Percentiles rank a stretch among this genome's conserved stretches.
These are phyloP conservation scores for Heliconius ethilla DNA, from an alignment of 2,888 invertebrate species.

Conservation along the genomic window DNA sequence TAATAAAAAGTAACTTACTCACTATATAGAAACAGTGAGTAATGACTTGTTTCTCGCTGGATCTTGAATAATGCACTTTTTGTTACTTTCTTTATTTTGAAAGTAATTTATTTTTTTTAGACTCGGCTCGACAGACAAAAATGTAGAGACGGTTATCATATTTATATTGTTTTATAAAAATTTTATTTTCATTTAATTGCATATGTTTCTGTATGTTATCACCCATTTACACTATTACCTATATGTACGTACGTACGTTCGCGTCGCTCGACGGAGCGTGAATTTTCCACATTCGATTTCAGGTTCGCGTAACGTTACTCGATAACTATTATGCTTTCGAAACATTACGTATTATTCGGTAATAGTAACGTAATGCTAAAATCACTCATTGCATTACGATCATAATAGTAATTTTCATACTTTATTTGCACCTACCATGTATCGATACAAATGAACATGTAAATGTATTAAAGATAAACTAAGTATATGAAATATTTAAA, in stretches of 20 bases:
- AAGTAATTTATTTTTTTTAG: slow-evolving; percentile 59
- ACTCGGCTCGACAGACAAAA: background rate
- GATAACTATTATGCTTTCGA: slow-evolving; percentile 77
- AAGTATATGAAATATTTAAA: slow-evolving; percentile 42
- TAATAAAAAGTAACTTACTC: slow-evolving; percentile 11
- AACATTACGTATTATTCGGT: slow-evolving; percentile 78
- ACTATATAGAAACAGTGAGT: slow-evolving; percentile 20
- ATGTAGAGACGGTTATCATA: background rate
- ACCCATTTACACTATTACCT: slow-evolving; percentile 4
- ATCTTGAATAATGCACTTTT: slow-evolving; percentile 66
- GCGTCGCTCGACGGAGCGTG: slow-evolving; percentile 74
- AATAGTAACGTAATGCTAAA: slow-evolving; percentile 72
- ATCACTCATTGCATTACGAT: slow-evolving; percentile 54
- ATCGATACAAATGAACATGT: slow-evolving; percentile 32
- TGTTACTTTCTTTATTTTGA: slow-evolving; percentile 58
- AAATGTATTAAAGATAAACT: slow-evolving; percentile 22
- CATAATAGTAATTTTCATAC: slow-evolving; percentile 41
- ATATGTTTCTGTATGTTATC: slow-evolving; percentile 4
- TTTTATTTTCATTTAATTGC: background rate
- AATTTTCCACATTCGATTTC: slow-evolving; percentile 81
- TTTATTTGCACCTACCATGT: slow-evolving; percentile 32
- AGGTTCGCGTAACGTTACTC: slow-evolving; percentile 72
- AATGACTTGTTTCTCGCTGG: slow-evolving; percentile 30
- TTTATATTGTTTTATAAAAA: background rate
- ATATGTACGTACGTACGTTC: slow-evolving; percentile 34